Conservation (phyloP, 2,113 vertebrate genomes). For the Hemichromis elongatus region DNA sequence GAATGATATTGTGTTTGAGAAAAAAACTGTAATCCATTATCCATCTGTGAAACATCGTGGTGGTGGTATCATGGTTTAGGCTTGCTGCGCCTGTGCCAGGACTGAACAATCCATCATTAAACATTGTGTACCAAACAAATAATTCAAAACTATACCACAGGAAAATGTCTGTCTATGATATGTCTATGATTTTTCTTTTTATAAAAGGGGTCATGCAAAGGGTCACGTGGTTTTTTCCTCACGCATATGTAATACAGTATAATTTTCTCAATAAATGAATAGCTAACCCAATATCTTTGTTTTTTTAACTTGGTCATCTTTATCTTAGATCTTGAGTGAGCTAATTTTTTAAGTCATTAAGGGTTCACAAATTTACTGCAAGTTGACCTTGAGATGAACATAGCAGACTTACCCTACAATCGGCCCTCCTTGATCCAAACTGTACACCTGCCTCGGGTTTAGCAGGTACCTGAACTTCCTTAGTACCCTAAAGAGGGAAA, state of each 20-base stretch:
- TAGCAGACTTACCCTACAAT: constrained; percentile 77
- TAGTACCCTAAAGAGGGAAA: constrained; percentile 73
- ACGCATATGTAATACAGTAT: not conserved
- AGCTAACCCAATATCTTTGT: not conserved
- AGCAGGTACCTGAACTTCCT: constrained; percentile 89
- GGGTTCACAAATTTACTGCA: not conserved
- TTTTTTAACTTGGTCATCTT: not conserved
- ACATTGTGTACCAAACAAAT: not conserved
- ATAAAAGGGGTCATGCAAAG: not conserved
- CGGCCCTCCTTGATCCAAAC: constrained; percentile 79
- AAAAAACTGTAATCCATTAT: not conserved
- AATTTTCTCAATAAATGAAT: not conserved
- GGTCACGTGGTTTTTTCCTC: not conserved
- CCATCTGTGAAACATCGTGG: not conserved
- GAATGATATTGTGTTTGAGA: not conserved
- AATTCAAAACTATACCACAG: not conserved
- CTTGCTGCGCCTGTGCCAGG: not conserved
- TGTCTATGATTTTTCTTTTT: no score
- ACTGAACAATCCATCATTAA: no score
- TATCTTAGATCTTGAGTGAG: not conserved
- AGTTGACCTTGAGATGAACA: not conserved
- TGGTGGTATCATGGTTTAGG: not conserved
- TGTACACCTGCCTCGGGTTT: constrained; percentile 91
- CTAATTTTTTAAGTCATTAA: not conserved
- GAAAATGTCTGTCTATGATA: not conserved